phyloP scores from a whole-genome alignment of 1,140 invertebrate genomes.

The Homalodisca vitripennis region DNA sequence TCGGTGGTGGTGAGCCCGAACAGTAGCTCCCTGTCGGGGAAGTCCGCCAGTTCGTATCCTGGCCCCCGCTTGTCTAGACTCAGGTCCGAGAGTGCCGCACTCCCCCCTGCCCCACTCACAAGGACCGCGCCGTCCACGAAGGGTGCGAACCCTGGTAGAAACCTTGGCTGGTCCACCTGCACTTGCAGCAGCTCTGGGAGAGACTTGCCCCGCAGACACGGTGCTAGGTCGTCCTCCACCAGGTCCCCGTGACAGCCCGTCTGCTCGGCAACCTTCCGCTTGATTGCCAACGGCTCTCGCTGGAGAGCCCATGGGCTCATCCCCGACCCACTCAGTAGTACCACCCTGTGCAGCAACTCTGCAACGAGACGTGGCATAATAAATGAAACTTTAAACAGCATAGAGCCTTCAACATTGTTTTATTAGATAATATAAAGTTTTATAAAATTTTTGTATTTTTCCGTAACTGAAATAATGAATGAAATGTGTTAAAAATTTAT shows the following conservation, averaged over 20 bases:
- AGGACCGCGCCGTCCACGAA: conserved; percentile 84
- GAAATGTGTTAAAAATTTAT: too few relatives aligned
- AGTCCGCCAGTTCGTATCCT: conserved; percentile 77
- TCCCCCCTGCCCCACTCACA: conserved; percentile 16
- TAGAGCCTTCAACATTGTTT: too few relatives aligned
- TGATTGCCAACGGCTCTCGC: conserved; percentile 77
- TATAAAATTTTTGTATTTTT: too few relatives aligned
- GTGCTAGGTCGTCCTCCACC: conserved; percentile 74
- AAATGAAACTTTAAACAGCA: too few relatives aligned
- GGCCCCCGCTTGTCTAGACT: conserved; percentile 43
- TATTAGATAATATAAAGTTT: too few relatives aligned
- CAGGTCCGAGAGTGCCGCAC: conserved; percentile 23
- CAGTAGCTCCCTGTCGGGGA: conserved; percentile 74
- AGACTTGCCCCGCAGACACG: conserved; percentile 74
- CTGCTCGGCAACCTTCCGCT: conserved; percentile 74
- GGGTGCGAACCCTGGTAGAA: conserved; percentile 84
- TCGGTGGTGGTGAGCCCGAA: conserved; percentile 74
- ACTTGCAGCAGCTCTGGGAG: conserved; percentile 70
- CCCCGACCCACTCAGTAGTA: conserved; percentile 93
- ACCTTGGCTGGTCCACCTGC: conserved; percentile 72
- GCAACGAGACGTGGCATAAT: too few relatives aligned
- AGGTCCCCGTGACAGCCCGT: conserved; percentile 75
- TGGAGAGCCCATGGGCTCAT: conserved; percentile 93
- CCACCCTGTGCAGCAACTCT: conserved; percentile 87
- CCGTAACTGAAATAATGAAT: too few relatives aligned